These are phyloP conservation scores for Bufotes viridis DNA, from an alignment of 2,797 vertebrate species.

Conservation along the genomic window DNA sequence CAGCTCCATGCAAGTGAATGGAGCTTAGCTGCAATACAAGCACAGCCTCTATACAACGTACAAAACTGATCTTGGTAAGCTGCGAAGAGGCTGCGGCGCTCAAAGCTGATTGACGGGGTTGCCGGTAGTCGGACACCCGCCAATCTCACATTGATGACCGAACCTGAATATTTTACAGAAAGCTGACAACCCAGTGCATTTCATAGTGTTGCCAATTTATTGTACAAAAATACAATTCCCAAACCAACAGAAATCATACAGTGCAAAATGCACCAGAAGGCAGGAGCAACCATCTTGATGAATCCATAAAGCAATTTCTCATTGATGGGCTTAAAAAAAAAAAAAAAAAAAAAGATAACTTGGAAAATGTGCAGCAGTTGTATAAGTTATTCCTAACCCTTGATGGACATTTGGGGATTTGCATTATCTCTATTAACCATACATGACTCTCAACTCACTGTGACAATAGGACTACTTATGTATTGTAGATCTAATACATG, in stretches of 20 bases:
- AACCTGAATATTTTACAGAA: background rate
- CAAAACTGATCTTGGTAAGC: too few species aligned
- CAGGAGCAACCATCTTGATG: background rate
- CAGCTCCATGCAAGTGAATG: too few species aligned
- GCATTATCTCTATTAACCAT: background rate
- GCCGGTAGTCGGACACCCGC: too few species aligned
- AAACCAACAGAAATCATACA: conserved; percentile 40
- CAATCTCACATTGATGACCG: too few species aligned
- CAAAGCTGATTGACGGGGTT: too few species aligned
- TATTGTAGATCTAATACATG: background rate
- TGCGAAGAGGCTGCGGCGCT: too few species aligned
- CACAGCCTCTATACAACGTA: too few species aligned
- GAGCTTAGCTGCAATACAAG: too few species aligned
- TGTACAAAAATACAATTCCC: conserved; percentile 50
- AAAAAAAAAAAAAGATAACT: background rate
- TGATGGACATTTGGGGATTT: background rate
- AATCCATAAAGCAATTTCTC: background rate
- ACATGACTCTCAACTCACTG: background rate
- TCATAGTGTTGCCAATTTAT: background rate
- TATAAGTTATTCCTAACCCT: background rate
- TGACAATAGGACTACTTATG: background rate
- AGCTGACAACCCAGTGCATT: background rate
- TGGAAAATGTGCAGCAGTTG: too few species aligned
- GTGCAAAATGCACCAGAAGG: background rate
- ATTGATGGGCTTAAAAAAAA: background rate